A percentile compares a stretch with the other conserved stretches of the same genome.
phyloP scores from a whole-genome alignment of 2,113 vertebrate genomes.

The Seriola quinqueradiata region DNA sequence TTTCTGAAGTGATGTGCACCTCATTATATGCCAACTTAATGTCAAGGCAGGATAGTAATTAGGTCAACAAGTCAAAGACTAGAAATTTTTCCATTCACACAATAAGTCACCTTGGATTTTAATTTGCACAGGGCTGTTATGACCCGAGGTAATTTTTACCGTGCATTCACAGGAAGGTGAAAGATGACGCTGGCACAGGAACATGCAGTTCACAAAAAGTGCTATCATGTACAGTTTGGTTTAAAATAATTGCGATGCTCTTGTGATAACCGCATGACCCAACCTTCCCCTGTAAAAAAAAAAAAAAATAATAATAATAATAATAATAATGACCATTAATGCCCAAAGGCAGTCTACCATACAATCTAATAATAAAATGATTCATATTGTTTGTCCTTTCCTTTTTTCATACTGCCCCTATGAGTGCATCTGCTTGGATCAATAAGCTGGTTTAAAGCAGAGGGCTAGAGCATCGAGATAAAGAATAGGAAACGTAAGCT shows the following conservation, averaged over 20 bases:
- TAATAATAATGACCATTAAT: neutral
- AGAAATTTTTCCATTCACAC: neutral
- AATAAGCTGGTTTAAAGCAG: neutral
- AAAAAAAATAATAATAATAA: too few relatives aligned
- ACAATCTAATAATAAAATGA: neutral
- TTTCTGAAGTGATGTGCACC: too few relatives aligned
- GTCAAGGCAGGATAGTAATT: neutral
- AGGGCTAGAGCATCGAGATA: neutral
- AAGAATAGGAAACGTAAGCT: conserved; percentile 4
- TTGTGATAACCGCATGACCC: neutral
- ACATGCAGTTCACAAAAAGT: neutral
- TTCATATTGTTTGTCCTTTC: neutral
- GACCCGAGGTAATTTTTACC: neutral
- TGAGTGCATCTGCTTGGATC: neutral
- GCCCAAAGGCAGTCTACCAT: neutral
- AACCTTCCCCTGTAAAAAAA: neutral
- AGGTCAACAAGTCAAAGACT: neutral
- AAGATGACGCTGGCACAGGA: neutral
- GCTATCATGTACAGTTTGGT: neutral
- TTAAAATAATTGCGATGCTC: neutral
- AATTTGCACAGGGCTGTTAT: neutral
- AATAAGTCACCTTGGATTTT: neutral
- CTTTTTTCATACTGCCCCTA: neutral
- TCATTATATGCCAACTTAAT: neutral
- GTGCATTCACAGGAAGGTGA: neutral